Evolutionary conservation across 2,888 invertebrate genomes (phyloP), one percentile per base, ranked within the genome.

Genomic region (Gerris lacustris): DNA sequence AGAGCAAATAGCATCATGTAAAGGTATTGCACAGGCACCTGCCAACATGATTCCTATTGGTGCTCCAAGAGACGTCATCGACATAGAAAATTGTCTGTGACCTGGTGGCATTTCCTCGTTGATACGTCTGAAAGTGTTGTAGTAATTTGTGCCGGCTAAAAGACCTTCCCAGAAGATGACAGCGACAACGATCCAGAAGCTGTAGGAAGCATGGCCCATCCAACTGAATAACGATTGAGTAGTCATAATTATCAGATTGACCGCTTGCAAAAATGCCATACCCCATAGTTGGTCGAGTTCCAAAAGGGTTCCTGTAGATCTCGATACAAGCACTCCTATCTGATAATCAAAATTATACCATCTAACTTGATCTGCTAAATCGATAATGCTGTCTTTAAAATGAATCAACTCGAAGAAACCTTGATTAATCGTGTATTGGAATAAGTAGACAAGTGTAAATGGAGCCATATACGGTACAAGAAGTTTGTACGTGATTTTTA

Each of bases 371-470:
- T 84, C 82, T 1, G 80, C 79, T 74, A 85, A 83, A 64, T 81
- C 79, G 70, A 90, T 68, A 64, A 72, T 74, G 45, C 83, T 84
- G 68, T 83, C 80, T 72, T 86, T 83, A 77, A 88, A 91, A 78
- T 88, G 85, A n/a, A 91, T 82, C 73, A 92, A 79, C 79, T 92
- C 92, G 77, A 88, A 87, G 83, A 91, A 80, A 76, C 91, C 92
- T 80, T 93, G 92, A 80, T 92, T 92, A 75, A 93, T 92, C 77
- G 91, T 90, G 80, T 92, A 92, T 77, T 93, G 92, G 75, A 90
- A 90, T 75, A 91, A 84, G 78, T 92, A 92, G 1, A 93, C 92
- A 67, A 88, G 77, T 0, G 85, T 84, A 68, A 92, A 80, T 0
- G 92, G 92, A 68, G 91, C 77, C 87, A 93, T 91, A 77, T 86